Evolutionary conservation across 2,113 vertebrate genomes (phyloP), one percentile per base, ranked within the genome.

Genomic region (Rhinoptilus africanus): DNA sequence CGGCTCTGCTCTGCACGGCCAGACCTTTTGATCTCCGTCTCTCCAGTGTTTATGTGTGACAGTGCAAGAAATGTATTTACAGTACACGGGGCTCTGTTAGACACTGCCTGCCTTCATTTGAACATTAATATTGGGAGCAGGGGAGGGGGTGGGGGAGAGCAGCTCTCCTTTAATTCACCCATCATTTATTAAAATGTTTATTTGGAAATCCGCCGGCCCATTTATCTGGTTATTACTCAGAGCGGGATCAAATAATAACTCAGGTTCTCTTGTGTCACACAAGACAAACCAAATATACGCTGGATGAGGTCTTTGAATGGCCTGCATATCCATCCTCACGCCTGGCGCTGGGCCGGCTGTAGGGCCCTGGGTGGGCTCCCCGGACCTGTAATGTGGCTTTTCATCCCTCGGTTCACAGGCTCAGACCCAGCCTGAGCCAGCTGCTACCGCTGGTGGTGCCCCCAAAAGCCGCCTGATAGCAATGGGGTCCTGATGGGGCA

Each of bases 1-100:
- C 92, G 16, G 96, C 97, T 87, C 77, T 23, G 59, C 89, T 93
- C 94, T 17, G 97, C 96, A 79, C 97, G 4, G 24, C 6, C 15
- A 97, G 96, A 97, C 96, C 97, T 98, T 98, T 98, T 98, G 97
- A 98, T 98, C 98, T 98, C 97, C 75, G 14, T 96, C 90, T 96
- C 78, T 90, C 85, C 86, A 95, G 96, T 98, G 98, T 97, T 98
- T 98, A 98, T 85, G 92, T 54, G 80, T 96, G 94, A 96, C 85
- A 94, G 92, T 96, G 97, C 96, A 97, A 96, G 97, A 97, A 97
- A 97, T 95, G 97, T 94, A 96, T 91, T 95, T 94, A 69, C 81
- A 85, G 97, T 81, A 95, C 91, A 28, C 43, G 89, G 87, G 92
- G 92, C 94, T 96, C 92, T 56, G 96, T 73, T 66, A 82, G 97